Base-by-base conservation (phyloP, 1,140 invertebrate species). In the Hestina assimilis region DNA sequence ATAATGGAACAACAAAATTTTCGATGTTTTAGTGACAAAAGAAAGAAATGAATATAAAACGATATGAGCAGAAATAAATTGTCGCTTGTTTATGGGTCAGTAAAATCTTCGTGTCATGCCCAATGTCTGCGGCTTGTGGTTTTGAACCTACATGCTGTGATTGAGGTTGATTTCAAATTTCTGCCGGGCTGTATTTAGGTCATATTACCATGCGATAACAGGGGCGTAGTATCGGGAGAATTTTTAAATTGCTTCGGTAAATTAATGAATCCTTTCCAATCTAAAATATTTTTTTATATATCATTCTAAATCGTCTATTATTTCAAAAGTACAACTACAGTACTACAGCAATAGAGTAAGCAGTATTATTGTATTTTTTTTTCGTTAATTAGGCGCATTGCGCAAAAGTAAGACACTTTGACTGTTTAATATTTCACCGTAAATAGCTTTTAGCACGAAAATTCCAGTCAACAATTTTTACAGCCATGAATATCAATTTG, bases 401-500 rank as follows among this genome's bases (percentile, higher is more conserved):
- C 48, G 48, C 48, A 51, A 51, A 51, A 28, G 21, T 51, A 11
- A 8, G 33, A 35, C 40, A 41, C 35, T 51, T 41, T 41, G 46
- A 50, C 31, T 35, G 29, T 15, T 23, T 11, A 47, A 48, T 17
- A 33, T 35, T 55, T 55, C 29, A 55, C 21, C 41, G 41, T 38
- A 55, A 46, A 55, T 19, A 55, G 20, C 29, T 55, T 29, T 51
- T 23, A 47, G 31, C 35, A 41, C 21, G 46, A 57, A 63, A 54
- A 63, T 54, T 50, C 38, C 31, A 52, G 35, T 48, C 19, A 48
- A 48, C 55, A 59, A 42, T 57, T 60, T 63, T 63, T 58, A 63
- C 21, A 43, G 52, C 33, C 48, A 33, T 48, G 46, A 51, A 63
- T 69, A 66, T 63, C 58, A 69, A 72, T 66, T 58, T 66, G 51